Evolutionary conservation across 2,888 invertebrate species (phyloP).

Genomic region (Eilema caniola): DNA sequence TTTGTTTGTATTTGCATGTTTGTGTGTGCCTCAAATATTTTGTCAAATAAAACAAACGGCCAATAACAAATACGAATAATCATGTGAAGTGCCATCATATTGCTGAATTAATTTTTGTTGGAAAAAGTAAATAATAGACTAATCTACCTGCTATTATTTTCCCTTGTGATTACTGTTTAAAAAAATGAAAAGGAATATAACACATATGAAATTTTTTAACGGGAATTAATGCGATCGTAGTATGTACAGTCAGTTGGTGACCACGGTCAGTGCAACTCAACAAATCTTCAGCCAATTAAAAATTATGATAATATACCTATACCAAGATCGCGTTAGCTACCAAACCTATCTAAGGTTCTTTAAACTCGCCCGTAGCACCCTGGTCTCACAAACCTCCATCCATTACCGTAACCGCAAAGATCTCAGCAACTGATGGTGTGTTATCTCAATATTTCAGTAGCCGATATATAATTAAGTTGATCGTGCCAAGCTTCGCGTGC

Average conservation of each 20-base stretch:
- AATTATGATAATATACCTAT: background rate
- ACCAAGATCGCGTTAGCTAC: no score
- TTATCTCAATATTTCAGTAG: background rate
- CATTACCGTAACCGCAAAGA: background rate
- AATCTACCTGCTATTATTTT: background rate
- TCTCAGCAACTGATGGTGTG: constrained; percentile 1
- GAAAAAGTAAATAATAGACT: background rate
- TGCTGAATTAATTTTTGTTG: background rate
- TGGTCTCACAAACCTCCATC: background rate
- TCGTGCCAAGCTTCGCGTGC: background rate
- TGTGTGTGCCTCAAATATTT: no score
- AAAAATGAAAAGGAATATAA: background rate
- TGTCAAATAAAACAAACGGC: no score
- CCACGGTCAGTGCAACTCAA: no score
- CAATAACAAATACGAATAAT: no score
- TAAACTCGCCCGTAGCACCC: no score
- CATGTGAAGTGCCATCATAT: no score
- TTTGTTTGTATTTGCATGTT: no score
- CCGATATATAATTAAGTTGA: background rate
- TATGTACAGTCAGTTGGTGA: no score
- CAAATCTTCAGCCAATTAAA: background rate
- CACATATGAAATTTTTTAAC: background rate
- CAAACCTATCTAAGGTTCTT: background rate
- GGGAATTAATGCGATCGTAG: background rate
- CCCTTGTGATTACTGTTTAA: background rate